Evolutionary conservation across 2,113 vertebrate species (phyloP).

Genomic region (Orientallactaga bullata): DNA sequence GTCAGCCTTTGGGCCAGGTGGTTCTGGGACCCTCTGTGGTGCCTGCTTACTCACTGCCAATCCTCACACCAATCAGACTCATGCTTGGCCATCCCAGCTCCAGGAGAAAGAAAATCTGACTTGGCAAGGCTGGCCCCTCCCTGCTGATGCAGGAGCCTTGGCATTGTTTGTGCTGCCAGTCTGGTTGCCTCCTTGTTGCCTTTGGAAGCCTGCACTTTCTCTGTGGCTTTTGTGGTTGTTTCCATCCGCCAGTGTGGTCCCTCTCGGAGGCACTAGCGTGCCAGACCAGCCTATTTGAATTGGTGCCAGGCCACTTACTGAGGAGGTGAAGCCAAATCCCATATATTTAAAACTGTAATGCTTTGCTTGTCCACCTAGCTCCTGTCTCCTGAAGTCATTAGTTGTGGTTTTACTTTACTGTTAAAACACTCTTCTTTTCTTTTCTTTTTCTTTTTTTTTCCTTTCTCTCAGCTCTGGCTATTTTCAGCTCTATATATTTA

Average conservation of each 20-base stretch:
- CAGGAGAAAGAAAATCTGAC: constrained; percentile 56
- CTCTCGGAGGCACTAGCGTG: constrained; percentile 86
- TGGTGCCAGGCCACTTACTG: constrained; percentile 89
- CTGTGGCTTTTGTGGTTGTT: constrained; percentile 90
- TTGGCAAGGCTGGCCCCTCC: constrained; percentile 68
- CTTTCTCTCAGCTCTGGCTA: constrained; percentile 80
- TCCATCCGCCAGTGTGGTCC: constrained; percentile 92
- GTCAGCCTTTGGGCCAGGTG: background rate
- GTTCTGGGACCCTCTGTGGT: background rate
- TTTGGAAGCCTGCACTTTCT: constrained; percentile 87
- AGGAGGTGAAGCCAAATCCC: constrained; percentile 89
- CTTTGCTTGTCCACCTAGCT: constrained; percentile 89
- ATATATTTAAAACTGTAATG: constrained; percentile 89
- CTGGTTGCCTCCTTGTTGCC: constrained; percentile 87
- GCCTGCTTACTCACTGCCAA: background rate
- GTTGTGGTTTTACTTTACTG: constrained; percentile 90
- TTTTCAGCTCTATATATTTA: constrained; percentile 85
- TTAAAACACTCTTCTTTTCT: constrained; percentile 87
- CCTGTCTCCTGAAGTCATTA: constrained; percentile 91
- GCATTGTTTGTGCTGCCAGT: constrained; percentile 83
- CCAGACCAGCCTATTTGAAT: constrained; percentile 90
- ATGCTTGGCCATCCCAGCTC: background rate
- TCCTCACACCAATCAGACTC: background rate
- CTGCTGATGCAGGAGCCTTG: constrained; percentile 73
- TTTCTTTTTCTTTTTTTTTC: constrained; percentile 68